Evolutionary conservation across 2,888 invertebrate species (phyloP), one percentile per base, ranked within the genome.

Genomic region (Cheilosia vernalis): DNA sequence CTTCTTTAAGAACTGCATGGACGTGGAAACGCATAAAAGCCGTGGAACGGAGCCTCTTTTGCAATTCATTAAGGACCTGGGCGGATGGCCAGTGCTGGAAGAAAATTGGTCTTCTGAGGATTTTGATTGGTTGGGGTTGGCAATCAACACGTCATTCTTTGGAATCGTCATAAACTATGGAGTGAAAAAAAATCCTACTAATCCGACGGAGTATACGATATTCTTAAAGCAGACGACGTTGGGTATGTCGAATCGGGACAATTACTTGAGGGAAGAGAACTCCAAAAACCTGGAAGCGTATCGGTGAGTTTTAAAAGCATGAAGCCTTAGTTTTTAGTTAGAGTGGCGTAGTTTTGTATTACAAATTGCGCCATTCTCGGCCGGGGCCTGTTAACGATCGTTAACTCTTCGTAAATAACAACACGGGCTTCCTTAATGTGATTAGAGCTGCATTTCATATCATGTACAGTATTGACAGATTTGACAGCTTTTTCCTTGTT

Each of bases 1-100:
- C 9, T 87, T 72, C 24, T 87, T 64, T 21, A 55, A 53, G 19
- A 74, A 53, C 10, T 87, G 87, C 42, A 30, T 72, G 3, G 79
- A 87, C 44, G 61, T 30, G 10, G 24, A 47, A 2, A 9, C 53
- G 3, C 77, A 44, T 9, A 21, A 40, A 7, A 24, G 60, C 7
- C 73, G 85, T 3, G 82, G 77, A 15, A 6, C 7, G 7, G 51
- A 73, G 21, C 85, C 87, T 0, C 47, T 87, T 17, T 13, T 87
- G 33, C n/a, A 63, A 0, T 77, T 67, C 7, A 69, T 87, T 21
- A 56, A 87, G 5, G 63, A 69, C 4, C n/a, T 87, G 0, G 87
- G 87, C 6, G 87, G 87, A 4, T 85, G 84, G 81, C 87, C 87
- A 4, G 82, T 74, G 24, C 24, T 87, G 10, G 76, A 85, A 24